Evolutionary conservation across 2,888 invertebrate species (phyloP).

Genomic region (Microctonus hyperodae): DNA sequence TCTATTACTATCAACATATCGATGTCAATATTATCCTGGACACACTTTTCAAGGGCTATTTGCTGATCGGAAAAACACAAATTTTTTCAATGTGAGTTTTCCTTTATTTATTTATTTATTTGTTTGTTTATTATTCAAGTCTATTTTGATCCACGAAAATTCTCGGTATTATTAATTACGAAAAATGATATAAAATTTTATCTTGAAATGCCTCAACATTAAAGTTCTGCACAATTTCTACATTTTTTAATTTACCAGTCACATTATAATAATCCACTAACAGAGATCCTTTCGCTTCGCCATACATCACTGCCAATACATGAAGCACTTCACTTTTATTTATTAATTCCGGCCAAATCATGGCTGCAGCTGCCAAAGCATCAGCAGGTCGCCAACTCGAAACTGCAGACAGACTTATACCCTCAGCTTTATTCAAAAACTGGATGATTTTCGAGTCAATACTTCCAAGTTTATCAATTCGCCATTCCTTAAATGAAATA

Average conservation of each 20-base stretch:
- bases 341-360: constrained; percentile 46
- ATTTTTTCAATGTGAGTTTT: constrained; percentile 85
- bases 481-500: constrained; percentile 65
- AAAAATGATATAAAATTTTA: constrained; percentile 26
- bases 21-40: constrained; percentile 68
- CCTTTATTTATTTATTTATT: no score
- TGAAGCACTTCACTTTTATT: constrained; percentile 34
- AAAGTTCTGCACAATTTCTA: constrained; percentile 41
- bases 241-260: constrained; percentile 35
- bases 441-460: constrained; percentile 60
- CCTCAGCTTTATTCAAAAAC: constrained; percentile 66
- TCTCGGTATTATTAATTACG: neutral
- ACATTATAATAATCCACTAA: constrained; percentile 46
- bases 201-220: constrained; percentile 33
- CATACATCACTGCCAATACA: constrained; percentile 44
- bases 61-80: constrained; percentile 81
- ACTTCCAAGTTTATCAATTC: constrained; percentile 63
- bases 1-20: constrained; percentile 74
- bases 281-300: constrained; percentile 45
- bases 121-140: neutral
- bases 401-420: constrained; percentile 37
- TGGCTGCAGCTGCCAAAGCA: constrained; percentile 42
- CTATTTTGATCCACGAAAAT: no score
- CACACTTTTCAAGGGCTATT: constrained; percentile 83
- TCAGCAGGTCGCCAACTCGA: constrained; percentile 47